Evolutionary conservation across 2,888 invertebrate species (phyloP), one percentile per base, ranked within the genome.

Genomic region (Galerucella pusilla): DNA sequence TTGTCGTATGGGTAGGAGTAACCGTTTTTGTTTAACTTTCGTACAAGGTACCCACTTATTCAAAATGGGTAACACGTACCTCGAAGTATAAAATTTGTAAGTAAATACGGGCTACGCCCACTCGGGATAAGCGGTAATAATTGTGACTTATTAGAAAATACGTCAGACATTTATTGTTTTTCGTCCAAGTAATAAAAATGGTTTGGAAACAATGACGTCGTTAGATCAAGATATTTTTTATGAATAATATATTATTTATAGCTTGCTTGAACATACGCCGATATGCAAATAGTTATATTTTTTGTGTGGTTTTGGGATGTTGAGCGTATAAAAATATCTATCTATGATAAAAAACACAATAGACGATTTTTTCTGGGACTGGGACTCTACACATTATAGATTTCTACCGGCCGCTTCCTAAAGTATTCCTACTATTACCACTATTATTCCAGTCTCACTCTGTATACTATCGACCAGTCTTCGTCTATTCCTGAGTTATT

Each of bases 21-120:
- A 61, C 63, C 54, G 71, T 71, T 71, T 59, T 28, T 66, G 61
- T 71, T 71, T 66, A 71, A 46, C 71, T 71, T 71, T 71, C 71
- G 57, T 71, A 71, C 16, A 71, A 71, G 65, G 71, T 71, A 66
- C 59, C 42, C 16, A 57, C 57, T 20, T 59, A 71, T 71, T 71
- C 59, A 66, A 71, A 71, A 71, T 57, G 59, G 66, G 65, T 57
- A 35, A 64, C 45, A 46, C 57, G 57, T 57, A 57, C 28, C 71
- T 64, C 63, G 54, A 71, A 54, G 63, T 54, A 71, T 42, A 71
- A 71, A 71, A 71, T 69, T 69, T 61, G 49, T 71, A 71, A 71
- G 63, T 52, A 71, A 64, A 64, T 71, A 64, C 63, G 52, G 64
- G 57, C 54, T 16, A 54, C 71, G 63, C 63, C 71, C 54, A 64